Conservation (phyloP, 1,140 invertebrate species). For the Linepithema humile region DNA sequence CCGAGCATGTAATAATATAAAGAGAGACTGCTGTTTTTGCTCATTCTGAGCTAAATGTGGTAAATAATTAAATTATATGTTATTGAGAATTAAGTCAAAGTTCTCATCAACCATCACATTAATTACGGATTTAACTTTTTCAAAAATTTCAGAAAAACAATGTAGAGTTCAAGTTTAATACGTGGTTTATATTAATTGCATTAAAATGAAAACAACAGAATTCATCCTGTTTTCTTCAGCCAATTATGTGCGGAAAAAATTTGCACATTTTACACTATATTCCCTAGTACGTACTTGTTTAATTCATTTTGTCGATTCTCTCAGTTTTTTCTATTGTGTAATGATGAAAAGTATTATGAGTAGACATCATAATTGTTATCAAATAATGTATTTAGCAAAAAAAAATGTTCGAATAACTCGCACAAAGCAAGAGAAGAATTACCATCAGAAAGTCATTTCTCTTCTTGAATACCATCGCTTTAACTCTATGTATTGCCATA, state of each 20-base stretch:
- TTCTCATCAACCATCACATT: no score
- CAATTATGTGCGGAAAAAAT: background rate
- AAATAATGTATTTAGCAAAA: background rate
- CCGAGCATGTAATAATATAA: no score
- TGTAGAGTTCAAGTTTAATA: background rate
- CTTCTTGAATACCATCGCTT: background rate
- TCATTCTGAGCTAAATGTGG: no score
- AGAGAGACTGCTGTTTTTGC: no score
- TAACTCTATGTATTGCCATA: background rate
- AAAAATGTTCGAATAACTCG: background rate
- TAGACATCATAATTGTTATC: background rate
- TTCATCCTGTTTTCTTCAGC: background rate
- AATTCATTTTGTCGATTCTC: background rate
- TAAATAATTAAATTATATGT: no score
- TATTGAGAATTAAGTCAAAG: no score
- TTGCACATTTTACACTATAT: background rate
- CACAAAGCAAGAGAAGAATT: background rate
- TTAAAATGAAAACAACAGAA: background rate
- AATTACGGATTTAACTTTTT: background rate
- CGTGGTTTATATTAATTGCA: background rate
- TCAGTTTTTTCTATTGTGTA: background rate
- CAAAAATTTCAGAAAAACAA: background rate
- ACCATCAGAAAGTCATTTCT: background rate
- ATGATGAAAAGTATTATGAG: background rate
- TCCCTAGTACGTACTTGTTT: background rate